Conservation (phyloP, 2,888 invertebrate genomes). For the Pemphredon lugubris region DNA sequence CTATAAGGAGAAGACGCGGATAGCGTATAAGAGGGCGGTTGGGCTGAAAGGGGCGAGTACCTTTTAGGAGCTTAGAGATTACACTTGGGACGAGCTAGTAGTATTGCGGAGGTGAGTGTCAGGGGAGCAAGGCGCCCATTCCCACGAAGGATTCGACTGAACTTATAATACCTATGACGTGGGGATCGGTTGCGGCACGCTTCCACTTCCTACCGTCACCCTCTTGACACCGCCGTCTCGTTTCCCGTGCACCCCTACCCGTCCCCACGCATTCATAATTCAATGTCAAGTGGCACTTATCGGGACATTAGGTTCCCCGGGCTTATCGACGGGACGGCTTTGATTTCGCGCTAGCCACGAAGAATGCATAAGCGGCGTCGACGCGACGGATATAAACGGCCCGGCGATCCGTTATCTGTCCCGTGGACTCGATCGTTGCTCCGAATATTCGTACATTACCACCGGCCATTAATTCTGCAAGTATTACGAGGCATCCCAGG, state of each 20-base stretch:
- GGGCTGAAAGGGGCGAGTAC: slow-evolving; percentile 73
- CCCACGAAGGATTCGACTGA: slow-evolving; percentile 78
- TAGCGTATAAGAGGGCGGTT: slow-evolving; percentile 52
- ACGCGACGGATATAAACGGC: no score
- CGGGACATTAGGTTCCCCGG: neutral
- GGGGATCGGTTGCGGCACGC: slow-evolving; percentile 72
- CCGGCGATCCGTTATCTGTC: no score
- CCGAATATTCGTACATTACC: no score
- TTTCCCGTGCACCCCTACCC: slow-evolving; percentile 22
- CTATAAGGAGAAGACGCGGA: slow-evolving; percentile 51
- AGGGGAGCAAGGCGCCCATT: slow-evolving; percentile 74
- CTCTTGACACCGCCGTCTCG: slow-evolving; percentile 54
- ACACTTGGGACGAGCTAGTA: slow-evolving; percentile 74
- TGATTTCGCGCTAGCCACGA: no score
- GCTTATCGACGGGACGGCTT: neutral
- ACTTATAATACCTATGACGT: slow-evolving; percentile 76
- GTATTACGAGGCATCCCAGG: no score
- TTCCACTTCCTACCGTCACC: slow-evolving; percentile 57
- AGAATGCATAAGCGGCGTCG: no score
- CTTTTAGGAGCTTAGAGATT: slow-evolving; percentile 79
- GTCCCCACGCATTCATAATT: slow-evolving; percentile 67
- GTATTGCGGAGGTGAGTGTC: slow-evolving; percentile 72
- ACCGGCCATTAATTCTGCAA: no score
- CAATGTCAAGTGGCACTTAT: slow-evolving; percentile 60
- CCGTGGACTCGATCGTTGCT: no score